phyloP scores from a whole-genome alignment of 2,888 invertebrate species.

The Colletes collaris region DNA sequence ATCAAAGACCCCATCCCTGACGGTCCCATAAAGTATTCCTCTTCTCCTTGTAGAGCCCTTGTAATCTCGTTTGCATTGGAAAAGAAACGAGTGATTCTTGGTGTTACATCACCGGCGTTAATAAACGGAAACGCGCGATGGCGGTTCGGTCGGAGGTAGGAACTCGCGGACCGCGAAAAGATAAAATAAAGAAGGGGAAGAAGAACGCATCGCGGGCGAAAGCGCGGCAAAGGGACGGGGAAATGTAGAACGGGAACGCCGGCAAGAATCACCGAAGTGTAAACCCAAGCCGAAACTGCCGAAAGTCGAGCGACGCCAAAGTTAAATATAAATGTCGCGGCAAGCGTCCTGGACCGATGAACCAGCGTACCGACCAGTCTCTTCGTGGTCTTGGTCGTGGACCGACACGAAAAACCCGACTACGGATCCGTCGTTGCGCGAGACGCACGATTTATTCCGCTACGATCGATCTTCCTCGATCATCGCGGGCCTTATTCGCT shows the following conservation, averaged over 20 bases:
- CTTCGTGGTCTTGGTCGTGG: slow-evolving; percentile 79
- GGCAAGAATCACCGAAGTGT: slow-evolving; percentile 35
- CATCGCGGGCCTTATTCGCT: slow-evolving; percentile 7
- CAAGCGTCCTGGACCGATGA: slow-evolving; percentile 80
- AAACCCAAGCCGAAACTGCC: slow-evolving; percentile 48
- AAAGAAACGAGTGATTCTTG: too few relatives aligned
- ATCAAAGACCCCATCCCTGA: too few relatives aligned
- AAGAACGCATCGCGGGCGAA: slow-evolving; percentile 33
- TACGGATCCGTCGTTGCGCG: slow-evolving; percentile 31
- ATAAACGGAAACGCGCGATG: too few relatives aligned
- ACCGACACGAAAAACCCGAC: slow-evolving; percentile 60
- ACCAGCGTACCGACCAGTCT: slow-evolving; percentile 79
- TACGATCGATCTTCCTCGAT: slow-evolving; percentile 33
- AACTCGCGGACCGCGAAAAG: background rate
- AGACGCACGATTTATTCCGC: slow-evolving; percentile 12
- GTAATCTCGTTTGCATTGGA: too few relatives aligned
- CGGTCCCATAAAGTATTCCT: too few relatives aligned
- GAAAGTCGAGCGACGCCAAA: slow-evolving; percentile 76
- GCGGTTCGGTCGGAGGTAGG: slow-evolving; percentile 2
- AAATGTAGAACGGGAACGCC: slow-evolving; percentile 49
- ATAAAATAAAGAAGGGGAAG: background rate
- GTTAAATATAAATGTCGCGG: slow-evolving; percentile 83
- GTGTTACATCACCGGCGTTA: too few relatives aligned
- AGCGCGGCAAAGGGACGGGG: slow-evolving; percentile 36
- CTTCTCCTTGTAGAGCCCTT: too few relatives aligned